phyloP scores from a whole-genome alignment of 2,888 invertebrate genomes.

The Drosophila pseudotalamancana region DNA sequence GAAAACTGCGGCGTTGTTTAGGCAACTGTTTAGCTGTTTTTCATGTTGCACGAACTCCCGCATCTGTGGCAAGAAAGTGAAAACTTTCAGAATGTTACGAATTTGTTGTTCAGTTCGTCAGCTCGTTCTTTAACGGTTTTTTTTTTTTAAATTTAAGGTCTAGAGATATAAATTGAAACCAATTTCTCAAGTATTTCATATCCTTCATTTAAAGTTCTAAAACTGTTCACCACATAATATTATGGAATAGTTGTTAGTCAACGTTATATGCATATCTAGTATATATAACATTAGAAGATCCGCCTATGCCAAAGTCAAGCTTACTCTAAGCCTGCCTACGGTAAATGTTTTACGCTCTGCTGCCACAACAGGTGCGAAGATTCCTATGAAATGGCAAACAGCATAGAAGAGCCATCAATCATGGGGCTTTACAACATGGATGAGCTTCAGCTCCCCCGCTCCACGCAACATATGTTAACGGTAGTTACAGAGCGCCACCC shows the following conservation, averaged over 20 bases:
- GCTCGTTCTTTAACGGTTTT: too few species aligned
- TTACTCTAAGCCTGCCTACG: conserved; percentile 4
- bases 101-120: conserved; percentile 17
- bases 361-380: conserved; percentile 60
- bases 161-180: too few species aligned
- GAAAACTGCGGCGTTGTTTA: conserved; percentile 52
- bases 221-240: too few species aligned
- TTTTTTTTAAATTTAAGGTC: too few species aligned
- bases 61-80: conserved; percentile 44
- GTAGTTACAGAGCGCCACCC: conserved; percentile 53
- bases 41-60: conserved; percentile 42
- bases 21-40: conserved; percentile 66
- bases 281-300: not conserved
- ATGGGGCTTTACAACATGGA: conserved; percentile 41
- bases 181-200: too few species aligned
- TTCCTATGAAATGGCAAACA: conserved; percentile 30
- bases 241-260: too few species aligned
- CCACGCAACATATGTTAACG: conserved; percentile 52
- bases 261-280: conserved; percentile 3
- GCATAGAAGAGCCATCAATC: conserved; percentile 60
- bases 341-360: conserved; percentile 12
- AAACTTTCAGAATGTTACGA: conserved; percentile 44
- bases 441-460: conserved; percentile 28
- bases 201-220: too few species aligned
- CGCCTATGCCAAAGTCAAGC: not conserved